These are phyloP conservation scores for Urophycis tenuis DNA, from an alignment of 2,797 vertebrate genomes.

Conservation along the genomic window DNA sequence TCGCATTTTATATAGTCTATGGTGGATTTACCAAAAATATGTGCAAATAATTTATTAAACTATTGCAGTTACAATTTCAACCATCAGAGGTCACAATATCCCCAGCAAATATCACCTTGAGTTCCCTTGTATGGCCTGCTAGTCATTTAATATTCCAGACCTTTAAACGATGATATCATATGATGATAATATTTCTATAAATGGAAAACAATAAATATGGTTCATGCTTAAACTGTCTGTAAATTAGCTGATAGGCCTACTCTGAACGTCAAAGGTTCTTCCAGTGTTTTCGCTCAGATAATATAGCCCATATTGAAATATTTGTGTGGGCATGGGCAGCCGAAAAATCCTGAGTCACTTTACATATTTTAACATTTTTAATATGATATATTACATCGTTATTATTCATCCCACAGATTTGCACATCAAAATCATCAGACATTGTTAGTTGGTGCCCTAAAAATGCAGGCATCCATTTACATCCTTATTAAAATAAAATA, in stretches of 20 bases:
- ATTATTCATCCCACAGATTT: conserved; percentile 54
- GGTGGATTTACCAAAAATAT: not conserved
- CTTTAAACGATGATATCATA: not conserved
- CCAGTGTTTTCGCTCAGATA: not conserved
- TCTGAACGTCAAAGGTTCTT: not conserved
- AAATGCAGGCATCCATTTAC: conserved; percentile 46
- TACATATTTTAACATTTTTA: conserved; percentile 33
- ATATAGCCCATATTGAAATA: not conserved
- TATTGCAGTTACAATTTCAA: conserved; percentile 23
- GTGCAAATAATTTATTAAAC: not conserved
- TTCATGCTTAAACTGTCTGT: not conserved
- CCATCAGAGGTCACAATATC: conserved; percentile 45
- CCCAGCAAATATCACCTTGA: conserved; percentile 10
- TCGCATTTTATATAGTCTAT: not conserved
- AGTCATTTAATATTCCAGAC: not conserved
- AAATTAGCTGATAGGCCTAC: not conserved
- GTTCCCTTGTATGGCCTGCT: not conserved
- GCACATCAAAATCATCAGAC: conserved; percentile 57
- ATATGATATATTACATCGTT: conserved; percentile 46
- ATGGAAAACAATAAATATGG: not conserved
- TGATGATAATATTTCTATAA: not conserved
- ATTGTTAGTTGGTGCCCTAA: conserved; percentile 36
- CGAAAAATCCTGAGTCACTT: conserved; percentile 10
- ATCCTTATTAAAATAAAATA: conserved; percentile 41
- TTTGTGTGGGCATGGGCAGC: not conserved